phyloP scores from a whole-genome alignment of 2,113 vertebrate genomes.

The Melanerpes formicivorus region DNA sequence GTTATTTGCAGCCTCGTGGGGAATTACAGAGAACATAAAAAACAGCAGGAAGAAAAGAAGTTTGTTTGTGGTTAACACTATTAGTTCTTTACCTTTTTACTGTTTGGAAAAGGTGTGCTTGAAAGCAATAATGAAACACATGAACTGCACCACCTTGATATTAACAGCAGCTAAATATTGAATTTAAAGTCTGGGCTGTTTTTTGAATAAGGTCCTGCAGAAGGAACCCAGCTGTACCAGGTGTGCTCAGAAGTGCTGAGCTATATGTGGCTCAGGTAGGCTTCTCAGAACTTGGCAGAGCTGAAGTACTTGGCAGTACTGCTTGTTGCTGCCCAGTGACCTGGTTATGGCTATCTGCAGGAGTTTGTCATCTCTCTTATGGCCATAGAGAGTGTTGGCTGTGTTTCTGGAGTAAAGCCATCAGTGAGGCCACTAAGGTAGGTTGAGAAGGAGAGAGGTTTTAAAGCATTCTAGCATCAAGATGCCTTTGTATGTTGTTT shows the following conservation, averaged over 20 bases:
- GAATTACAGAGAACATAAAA: neutral
- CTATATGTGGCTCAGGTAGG: neutral
- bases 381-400: neutral
- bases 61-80: neutral
- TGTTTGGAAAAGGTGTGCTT: neutral
- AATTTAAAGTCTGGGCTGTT: neutral
- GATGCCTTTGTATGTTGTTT: neutral
- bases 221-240: neutral
- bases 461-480: neutral
- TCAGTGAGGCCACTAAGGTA: neutral
- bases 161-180: neutral
- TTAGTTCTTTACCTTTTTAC: neutral
- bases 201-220: neutral
- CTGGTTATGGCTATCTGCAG: neutral
- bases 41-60: neutral
- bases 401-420: neutral
- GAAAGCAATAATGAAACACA: neutral
- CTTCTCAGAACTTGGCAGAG: neutral
- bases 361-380: constrained; percentile 19
- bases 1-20: neutral
- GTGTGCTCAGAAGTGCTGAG: neutral
- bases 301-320: neutral
- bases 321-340: neutral
- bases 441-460: neutral
- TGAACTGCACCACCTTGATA: neutral